These are phyloP conservation scores for Thamnaconus septentrionalis DNA, from an alignment of 2,113 vertebrate species.

Conservation along the genomic window DNA sequence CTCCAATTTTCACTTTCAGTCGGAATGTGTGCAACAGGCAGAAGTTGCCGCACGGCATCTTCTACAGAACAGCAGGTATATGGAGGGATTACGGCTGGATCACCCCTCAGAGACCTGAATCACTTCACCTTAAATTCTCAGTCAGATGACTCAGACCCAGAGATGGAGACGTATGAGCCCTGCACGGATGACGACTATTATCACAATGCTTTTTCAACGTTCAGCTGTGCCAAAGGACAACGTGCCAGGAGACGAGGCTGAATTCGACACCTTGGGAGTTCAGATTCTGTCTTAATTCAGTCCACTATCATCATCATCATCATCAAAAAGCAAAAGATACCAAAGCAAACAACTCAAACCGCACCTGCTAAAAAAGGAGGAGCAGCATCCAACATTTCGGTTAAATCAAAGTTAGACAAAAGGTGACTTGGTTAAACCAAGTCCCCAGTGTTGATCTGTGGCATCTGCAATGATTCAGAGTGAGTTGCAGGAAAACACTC, in stretches of 20 bases:
- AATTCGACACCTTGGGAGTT: not conserved
- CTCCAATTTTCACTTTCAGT: slow-evolving; percentile 40
- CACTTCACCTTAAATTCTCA: not conserved
- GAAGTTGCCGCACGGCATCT: slow-evolving; percentile 1
- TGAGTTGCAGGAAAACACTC: slow-evolving; percentile 3
- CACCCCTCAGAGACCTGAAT: not conserved
- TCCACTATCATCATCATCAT: too few species aligned
- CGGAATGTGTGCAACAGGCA: slow-evolving; percentile 56
- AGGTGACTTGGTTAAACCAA: not conserved
- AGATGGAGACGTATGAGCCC: slow-evolving; percentile 32
- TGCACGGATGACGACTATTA: slow-evolving; percentile 12
- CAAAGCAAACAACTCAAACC: slow-evolving; percentile 8
- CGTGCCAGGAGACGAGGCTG: slow-evolving; percentile 11
- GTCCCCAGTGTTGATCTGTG: not conserved
- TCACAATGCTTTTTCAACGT: slow-evolving; percentile 12
- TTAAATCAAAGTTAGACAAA: slow-evolving; percentile 12
- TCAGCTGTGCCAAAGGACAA: slow-evolving; percentile 5
- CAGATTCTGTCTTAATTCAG: too few species aligned
- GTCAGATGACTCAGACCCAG: not conserved
- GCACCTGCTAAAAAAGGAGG: not conserved
- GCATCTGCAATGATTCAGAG: slow-evolving; percentile 1
- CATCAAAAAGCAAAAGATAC: not conserved
- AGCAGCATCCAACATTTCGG: too few species aligned
- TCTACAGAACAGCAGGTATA: slow-evolving; percentile 4
- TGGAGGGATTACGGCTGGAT: not conserved